Base-by-base conservation (phyloP, 2,113 vertebrate species). In the Conger conger region DNA sequence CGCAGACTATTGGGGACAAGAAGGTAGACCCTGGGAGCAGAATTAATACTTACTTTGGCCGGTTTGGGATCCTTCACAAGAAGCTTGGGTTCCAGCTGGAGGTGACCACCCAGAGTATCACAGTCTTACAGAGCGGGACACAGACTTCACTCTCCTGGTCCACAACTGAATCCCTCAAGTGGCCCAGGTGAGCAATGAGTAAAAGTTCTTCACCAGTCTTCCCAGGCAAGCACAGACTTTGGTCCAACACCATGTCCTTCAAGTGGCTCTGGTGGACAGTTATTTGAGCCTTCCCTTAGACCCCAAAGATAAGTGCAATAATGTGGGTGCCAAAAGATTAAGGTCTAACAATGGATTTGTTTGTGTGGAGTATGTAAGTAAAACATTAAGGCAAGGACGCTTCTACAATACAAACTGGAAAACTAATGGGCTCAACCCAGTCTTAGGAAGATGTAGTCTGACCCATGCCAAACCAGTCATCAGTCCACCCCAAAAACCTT, bases 1-100 rank as follows among this genome's bases (percentile, higher is more conserved):
- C 97, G 8, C 91, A 99, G 89, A 95, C 96, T 85, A 97, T 97
- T 80, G 97, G 97, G 57, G 96, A 98, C 80, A 97, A 98, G 92
- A 94, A 85, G 88, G 87, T 92, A 8, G 76, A 82, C 38, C 93
- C 90, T 1, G 87, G 87, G 27, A 92, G 94, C 53, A 90, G 91
- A 86, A 91, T 95, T 6, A 96, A 94, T 80, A 97, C 97, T 0
- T 99, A 97, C 89, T 98, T 99, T 93, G 95, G 97, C 80, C 96
- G 93, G 83, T 93, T 99, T 93, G 97, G 97, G 82, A 96, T 99
- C 84, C n/a, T 92, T 89, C 97, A 94, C 60, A 84, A 89, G 78
- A 88, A 86, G 7, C 88, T 97, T 89, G 91, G 94, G 81, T 86
- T 97, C 82, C 95, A 84, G 88, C 77, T 98, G 83, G 93, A 96